A percentile compares a stretch with the other conserved stretches of the same genome.
Evolutionary conservation across 2,113 vertebrate genomes (phyloP).

Genomic region (Stercorarius parasiticus): DNA sequence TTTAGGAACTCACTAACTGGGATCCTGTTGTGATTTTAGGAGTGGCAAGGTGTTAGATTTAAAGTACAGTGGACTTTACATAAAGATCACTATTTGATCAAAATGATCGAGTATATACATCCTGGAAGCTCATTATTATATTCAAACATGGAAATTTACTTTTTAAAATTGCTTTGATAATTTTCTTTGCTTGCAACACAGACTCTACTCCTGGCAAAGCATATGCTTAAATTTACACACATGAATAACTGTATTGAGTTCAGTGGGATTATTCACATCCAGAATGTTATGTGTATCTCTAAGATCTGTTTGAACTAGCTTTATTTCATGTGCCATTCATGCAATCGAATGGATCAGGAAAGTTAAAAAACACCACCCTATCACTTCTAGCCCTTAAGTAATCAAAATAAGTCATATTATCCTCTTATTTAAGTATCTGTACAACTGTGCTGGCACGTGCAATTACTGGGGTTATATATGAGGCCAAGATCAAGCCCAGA

Average conservation of each 20-base stretch:
- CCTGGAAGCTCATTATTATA: neutral
- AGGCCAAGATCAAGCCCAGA: neutral
- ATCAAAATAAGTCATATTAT: neutral
- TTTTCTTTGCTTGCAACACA: neutral
- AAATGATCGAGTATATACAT: neutral
- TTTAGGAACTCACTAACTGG: neutral
- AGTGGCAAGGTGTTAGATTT: neutral
- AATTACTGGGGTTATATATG: neutral
- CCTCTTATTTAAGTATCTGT: neutral
- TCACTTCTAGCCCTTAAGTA: neutral
- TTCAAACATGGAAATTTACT: neutral
- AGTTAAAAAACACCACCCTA: neutral
- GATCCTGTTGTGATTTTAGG: neutral
- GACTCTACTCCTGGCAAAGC: neutral
- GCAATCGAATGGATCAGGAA: neutral
- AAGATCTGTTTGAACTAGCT: neutral
- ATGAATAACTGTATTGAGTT: neutral
- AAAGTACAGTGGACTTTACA: neutral
- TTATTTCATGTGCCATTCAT: neutral
- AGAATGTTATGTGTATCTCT: neutral
- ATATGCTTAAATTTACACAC: neutral
- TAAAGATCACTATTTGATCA: neutral
- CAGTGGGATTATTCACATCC: neutral
- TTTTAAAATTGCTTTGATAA: neutral
- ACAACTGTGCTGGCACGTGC: neutral